Evolutionary conservation across 37 sponge, comb jelly and placozoan species (phyloP).

Genomic region (Cliona cf. orientalis): DNA sequence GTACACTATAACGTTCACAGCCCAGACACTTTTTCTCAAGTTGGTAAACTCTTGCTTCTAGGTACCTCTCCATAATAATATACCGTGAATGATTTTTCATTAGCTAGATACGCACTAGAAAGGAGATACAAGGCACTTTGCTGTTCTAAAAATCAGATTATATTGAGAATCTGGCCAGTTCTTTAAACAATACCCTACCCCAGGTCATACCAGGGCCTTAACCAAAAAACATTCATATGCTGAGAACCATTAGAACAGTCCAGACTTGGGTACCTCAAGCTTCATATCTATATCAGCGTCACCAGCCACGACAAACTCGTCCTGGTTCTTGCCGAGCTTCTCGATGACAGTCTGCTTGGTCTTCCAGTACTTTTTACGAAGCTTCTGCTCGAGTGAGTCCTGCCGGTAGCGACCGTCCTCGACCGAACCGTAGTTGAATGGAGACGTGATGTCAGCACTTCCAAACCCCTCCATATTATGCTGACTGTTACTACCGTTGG

Average conservation of each 20-base stretch:
- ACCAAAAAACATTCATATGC: too few relatives aligned
- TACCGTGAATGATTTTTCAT: background rate
- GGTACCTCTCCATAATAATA: too few relatives aligned
- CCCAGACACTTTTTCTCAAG: too few relatives aligned
- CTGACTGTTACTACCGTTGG: too few relatives aligned
- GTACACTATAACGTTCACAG: too few relatives aligned
- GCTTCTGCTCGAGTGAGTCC: slow-evolving; percentile 62
- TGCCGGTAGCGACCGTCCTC: slow-evolving; percentile 25
- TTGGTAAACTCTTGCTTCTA: too few relatives aligned
- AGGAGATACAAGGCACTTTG: too few relatives aligned
- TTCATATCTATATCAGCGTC: slow-evolving; percentile 83
- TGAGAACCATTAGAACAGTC: background rate
- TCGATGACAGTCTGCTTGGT: slow-evolving; percentile 84
- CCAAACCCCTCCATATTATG: slow-evolving; percentile 78
- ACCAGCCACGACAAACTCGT: slow-evolving; percentile 83
- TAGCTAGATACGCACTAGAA: slow-evolving; percentile 6
- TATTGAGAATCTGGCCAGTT: too few relatives aligned
- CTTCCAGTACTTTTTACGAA: slow-evolving; percentile 85
- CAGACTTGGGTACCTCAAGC: slow-evolving; percentile 52
- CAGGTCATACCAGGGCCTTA: too few relatives aligned
- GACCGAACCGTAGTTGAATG: slow-evolving; percentile 77
- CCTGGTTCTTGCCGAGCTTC: slow-evolving; percentile 79
- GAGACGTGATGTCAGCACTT: slow-evolving; percentile 39
- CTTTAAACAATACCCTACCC: too few relatives aligned
- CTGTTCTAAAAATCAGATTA: too few relatives aligned